Evolutionary conservation across 2,113 vertebrate genomes (phyloP).

Genomic region (Oxyruncus cristatus): DNA sequence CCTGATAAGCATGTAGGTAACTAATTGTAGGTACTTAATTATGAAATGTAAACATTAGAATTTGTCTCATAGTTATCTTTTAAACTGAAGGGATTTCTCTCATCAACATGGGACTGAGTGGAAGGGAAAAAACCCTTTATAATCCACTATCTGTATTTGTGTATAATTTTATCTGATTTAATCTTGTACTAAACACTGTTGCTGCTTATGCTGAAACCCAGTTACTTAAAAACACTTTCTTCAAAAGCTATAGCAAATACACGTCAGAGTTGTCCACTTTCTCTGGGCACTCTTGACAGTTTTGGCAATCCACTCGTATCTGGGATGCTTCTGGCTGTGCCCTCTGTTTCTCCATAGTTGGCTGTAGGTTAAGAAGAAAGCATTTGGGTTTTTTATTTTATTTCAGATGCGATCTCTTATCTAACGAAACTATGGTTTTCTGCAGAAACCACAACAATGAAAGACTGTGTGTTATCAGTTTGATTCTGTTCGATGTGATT

Average conservation of each 20-base stretch:
- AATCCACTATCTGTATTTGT: background rate
- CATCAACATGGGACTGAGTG: background rate
- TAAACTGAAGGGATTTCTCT: slow-evolving; percentile 29
- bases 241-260: background rate
- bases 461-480: background rate
- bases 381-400: background rate
- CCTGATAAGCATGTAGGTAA: slow-evolving; percentile 23
- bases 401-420: background rate
- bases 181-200: background rate
- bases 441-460: background rate
- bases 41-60: slow-evolving; percentile 14
- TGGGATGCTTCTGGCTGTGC: background rate
- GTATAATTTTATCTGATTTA: background rate
- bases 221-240: background rate
- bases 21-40: slow-evolving; percentile 40
- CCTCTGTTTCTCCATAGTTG: background rate
- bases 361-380: background rate
- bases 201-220: background rate
- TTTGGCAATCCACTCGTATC: background rate
- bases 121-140: background rate
- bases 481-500: background rate
- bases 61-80: slow-evolving; percentile 16
- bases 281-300: background rate
- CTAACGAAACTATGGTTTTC: background rate
- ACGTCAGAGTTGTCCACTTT: background rate